Base-by-base conservation (phyloP, 2,888 invertebrate genomes). In the Sicus ferrugineus region DNA sequence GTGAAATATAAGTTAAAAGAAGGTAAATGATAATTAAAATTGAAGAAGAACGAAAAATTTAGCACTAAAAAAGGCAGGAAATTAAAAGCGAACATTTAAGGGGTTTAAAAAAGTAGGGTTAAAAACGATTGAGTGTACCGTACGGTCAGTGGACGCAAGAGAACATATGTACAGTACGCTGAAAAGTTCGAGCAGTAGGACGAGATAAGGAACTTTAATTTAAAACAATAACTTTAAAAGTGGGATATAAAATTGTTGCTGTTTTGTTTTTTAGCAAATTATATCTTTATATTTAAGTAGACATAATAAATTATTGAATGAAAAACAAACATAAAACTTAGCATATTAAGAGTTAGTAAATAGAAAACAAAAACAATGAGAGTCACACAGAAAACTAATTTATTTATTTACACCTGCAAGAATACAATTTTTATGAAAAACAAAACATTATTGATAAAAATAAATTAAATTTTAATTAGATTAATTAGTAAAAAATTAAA, bases 351-450 rank as follows among this genome's bases (percentile, higher is more conserved):
- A 21, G n/a, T 6, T 14, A 59, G 19, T 19, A 21, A 38, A 59
- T 34, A 59, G 21, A 16, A 19, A 59, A 7, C 19, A 58, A 58
- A 11, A n/a, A 4, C 26, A 56, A 56, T 56, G 58, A 56, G 23
- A 30, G 31, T 46, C 46, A 54, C 50, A 67, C 50, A 58, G 38
- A 58, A 26, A 58, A 30, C 11, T 59, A 34, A 59, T 59, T 28
- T 59, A 59, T 56, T 30, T 31, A 56, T 31, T 26, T 34, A 58
- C 34, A 59, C 34, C 59, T 59, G 34, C 34, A 19, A 21, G 11
- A 21, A 50, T 2, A 31, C 9, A 63, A 48, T 63, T 48, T 30
- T 46, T 28, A 64, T 28, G 19, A 66, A 42, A 42, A 48, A 59
- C 6, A n/a, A n/a, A n/a, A 34, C 14, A 34, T 9, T 34, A 34